phyloP scores from a whole-genome alignment of 2,888 invertebrate species.

The Morpho helenor region DNA sequence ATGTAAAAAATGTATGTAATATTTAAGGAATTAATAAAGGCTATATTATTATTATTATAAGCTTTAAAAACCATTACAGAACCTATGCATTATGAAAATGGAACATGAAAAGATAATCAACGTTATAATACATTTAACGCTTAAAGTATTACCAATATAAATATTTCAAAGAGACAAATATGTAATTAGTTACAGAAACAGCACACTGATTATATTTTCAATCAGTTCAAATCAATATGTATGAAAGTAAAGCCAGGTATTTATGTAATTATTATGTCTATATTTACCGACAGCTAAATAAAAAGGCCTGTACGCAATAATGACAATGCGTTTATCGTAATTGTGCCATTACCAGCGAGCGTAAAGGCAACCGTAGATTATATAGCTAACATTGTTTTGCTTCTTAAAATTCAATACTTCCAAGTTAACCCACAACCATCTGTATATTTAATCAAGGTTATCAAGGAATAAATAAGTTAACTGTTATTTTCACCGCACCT shows the following conservation, averaged over 20 bases:
- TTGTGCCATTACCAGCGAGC: conserved; percentile 26
- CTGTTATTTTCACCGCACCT: too few relatives aligned
- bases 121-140: background rate
- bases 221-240: conserved; percentile 31
- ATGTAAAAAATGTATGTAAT: too few relatives aligned
- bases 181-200: conserved; percentile 22
- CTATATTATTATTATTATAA: too few relatives aligned
- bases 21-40: too few relatives aligned
- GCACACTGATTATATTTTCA: conserved; percentile 27
- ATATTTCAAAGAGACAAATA: conserved; percentile 24
- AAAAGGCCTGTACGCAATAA: conserved; percentile 33
- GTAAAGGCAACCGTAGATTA: conserved; percentile 12
- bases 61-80: too few relatives aligned
- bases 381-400: too few relatives aligned
- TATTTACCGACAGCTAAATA: conserved; percentile 30
- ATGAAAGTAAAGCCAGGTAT: conserved; percentile 27
- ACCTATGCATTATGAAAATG: too few relatives aligned
- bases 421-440: too few relatives aligned
- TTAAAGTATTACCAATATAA: conserved; percentile 14
- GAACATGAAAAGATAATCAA: background rate
- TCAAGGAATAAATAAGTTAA: too few relatives aligned
- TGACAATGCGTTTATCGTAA: conserved; percentile 36
- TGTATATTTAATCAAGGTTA: too few relatives aligned
- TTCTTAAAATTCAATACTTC: too few relatives aligned
- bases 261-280: conserved; percentile 33